Conservation (phyloP, 2,113 vertebrate species). For the Rhineura floridana region DNA sequence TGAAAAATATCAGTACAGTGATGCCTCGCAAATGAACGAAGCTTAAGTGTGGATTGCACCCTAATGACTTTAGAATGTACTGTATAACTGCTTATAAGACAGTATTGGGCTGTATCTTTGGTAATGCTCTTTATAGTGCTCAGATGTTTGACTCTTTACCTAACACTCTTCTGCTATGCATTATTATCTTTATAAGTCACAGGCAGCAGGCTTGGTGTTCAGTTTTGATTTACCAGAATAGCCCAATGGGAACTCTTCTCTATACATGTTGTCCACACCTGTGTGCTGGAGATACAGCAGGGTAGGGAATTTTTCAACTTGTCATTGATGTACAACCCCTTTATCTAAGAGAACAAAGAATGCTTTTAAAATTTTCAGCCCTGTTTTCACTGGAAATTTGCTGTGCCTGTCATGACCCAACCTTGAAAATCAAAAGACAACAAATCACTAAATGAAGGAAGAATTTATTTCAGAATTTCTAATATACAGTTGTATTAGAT, state of each 20-base stretch:
- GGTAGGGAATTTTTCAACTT: slow-evolving; percentile 35
- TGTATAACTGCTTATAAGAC: slow-evolving; percentile 5
- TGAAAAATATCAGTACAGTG: too few species aligned
- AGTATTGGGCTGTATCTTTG: neutral
- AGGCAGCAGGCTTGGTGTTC: slow-evolving; percentile 28
- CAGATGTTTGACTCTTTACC: neutral
- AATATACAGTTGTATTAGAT: rapidly evolving
- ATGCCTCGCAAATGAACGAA: too few species aligned
- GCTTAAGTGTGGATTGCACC: too few species aligned
- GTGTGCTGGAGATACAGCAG: slow-evolving; percentile 45
- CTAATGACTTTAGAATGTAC: slow-evolving; percentile 4
- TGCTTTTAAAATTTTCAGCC: slow-evolving; percentile 14
- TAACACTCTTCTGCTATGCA: slow-evolving; percentile 4
- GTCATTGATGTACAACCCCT: neutral
- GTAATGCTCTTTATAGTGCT: neutral
- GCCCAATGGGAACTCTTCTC: slow-evolving; percentile 19
- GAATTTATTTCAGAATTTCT: slow-evolving; percentile 19
- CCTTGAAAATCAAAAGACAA: slow-evolving; percentile 34
- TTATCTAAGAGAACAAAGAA: slow-evolving; percentile 40
- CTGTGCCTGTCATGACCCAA: slow-evolving; percentile 19
- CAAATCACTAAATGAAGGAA: neutral
- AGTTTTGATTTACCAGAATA: slow-evolving; percentile 31
- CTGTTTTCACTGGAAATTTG: slow-evolving; percentile 28
- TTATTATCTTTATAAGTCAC: slow-evolving; percentile 12
- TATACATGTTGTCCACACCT: slow-evolving; percentile 38